Evolutionary conservation across 2,888 invertebrate genomes (phyloP).

Genomic region (Melolontha melolontha): DNA sequence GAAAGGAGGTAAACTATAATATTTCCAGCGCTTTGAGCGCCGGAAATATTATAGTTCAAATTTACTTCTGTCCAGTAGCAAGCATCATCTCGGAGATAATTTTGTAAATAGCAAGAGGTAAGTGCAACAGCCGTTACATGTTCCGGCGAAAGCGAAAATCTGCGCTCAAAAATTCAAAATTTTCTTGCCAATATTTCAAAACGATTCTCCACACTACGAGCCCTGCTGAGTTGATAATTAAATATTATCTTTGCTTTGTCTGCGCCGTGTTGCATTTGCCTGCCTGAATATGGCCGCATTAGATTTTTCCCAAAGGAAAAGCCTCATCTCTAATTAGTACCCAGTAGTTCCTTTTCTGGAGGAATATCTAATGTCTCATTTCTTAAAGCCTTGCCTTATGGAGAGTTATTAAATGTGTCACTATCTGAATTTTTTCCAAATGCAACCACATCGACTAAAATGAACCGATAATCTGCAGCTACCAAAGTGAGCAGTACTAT

Average conservation of each 20-base stretch:
- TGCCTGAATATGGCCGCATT: conserved; percentile 45
- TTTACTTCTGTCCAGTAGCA: conserved; percentile 24
- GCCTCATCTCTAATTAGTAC: conserved; percentile 44
- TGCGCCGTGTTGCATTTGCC: conserved; percentile 24
- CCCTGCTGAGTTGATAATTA: conserved; percentile 43
- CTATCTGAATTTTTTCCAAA: conserved; percentile 50
- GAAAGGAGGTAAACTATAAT: no score
- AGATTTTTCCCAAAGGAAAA: conserved; percentile 44
- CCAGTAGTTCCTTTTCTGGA: conserved; percentile 39
- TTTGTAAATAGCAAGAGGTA: conserved; percentile 42
- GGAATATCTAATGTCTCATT: conserved; percentile 45
- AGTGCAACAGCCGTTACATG: conserved; percentile 39
- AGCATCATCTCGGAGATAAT: conserved; percentile 41
- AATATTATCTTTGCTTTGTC: conserved; percentile 41
- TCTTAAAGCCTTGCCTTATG: conserved; percentile 45
- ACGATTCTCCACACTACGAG: conserved; percentile 43
- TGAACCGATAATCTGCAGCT: conserved; percentile 50
- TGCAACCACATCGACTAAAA: conserved; percentile 47
- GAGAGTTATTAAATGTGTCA: conserved; percentile 48
- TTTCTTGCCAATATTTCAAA: conserved; percentile 44
- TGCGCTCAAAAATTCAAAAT: conserved; percentile 41
- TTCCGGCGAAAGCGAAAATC: conserved; percentile 33
- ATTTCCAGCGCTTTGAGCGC: conserved; percentile 23
- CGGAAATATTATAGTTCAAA: conserved; percentile 28
- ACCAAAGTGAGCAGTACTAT: conserved; percentile 45